Evolutionary conservation across 2,797 vertebrate species (phyloP).

Genomic region (Acanthurus lineatus): DNA sequence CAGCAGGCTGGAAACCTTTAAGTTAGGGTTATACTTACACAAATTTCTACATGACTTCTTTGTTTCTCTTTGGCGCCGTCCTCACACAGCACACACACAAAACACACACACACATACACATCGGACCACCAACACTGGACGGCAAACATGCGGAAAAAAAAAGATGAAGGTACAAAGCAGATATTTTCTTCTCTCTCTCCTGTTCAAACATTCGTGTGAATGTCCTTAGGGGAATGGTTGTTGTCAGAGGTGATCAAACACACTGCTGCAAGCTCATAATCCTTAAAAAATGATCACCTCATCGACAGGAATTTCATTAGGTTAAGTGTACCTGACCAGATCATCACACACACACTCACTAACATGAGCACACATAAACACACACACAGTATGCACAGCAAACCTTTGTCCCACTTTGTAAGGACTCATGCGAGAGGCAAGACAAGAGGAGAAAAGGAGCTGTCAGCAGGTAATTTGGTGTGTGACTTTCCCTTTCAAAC

Average conservation of each 20-base stretch:
- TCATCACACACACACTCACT: slow-evolving; percentile 2
- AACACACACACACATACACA: background rate
- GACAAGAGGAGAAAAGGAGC: background rate
- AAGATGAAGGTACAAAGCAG: background rate
- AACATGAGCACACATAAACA: background rate
- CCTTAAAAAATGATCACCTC: slow-evolving; percentile 29
- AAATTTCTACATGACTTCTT: background rate
- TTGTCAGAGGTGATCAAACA: slow-evolving; percentile 50
- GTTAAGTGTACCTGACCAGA: slow-evolving; percentile 38
- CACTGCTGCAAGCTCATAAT: slow-evolving; percentile 38
- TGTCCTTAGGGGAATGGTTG: slow-evolving; percentile 8
- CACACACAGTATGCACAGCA: background rate
- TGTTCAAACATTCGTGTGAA: slow-evolving; percentile 3
- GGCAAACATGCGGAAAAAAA: background rate
- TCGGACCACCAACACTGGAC: background rate
- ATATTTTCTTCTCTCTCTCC: background rate
- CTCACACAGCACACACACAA: background rate
- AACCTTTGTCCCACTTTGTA: slow-evolving; percentile 21
- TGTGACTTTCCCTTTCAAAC: background rate
- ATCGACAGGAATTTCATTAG: slow-evolving; percentile 51
- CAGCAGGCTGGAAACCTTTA: too few species aligned
- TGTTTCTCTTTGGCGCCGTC: background rate
- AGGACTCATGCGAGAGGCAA: background rate
- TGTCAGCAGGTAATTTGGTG: background rate
- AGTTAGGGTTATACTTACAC: background rate